Conservation (phyloP, 2,113 vertebrate genomes). For the Pluvialis apricaria region DNA sequence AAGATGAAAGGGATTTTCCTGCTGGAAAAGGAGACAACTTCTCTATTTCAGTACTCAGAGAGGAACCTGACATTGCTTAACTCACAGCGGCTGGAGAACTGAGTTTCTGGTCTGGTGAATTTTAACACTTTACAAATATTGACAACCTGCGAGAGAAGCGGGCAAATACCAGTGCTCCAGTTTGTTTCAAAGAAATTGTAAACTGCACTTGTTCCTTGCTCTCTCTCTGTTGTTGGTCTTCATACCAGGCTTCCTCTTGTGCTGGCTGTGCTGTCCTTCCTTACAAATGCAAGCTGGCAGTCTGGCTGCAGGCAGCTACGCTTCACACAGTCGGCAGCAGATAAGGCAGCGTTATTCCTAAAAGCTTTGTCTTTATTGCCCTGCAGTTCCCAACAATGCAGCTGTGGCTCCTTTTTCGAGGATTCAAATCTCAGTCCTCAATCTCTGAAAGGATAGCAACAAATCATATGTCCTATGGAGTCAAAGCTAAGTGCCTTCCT, state of each 20-base stretch:
- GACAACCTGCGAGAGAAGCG: background rate
- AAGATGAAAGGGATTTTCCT: background rate
- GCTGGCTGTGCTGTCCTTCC: background rate
- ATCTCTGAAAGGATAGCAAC: background rate
- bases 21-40: background rate
- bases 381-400: background rate
- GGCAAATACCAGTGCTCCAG: background rate
- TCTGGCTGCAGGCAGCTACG: background rate
- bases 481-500: background rate
- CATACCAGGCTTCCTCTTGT: background rate
- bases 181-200: background rate
- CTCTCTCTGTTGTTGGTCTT: background rate
- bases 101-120: constrained; percentile 23
- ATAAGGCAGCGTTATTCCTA: background rate
- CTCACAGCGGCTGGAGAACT: background rate
- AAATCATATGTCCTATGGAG: background rate
- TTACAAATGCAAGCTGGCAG: background rate
- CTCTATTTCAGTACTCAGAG: background rate
- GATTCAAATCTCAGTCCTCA: background rate
- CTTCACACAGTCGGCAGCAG: background rate
- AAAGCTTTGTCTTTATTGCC: background rate
- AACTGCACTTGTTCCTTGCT: background rate
- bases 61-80: background rate
- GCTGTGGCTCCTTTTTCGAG: background rate
- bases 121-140: constrained; percentile 31